These are phyloP conservation scores for Myxocyprinus asiaticus DNA, from an alignment of 2,113 vertebrate genomes.

Conservation along the genomic window DNA sequence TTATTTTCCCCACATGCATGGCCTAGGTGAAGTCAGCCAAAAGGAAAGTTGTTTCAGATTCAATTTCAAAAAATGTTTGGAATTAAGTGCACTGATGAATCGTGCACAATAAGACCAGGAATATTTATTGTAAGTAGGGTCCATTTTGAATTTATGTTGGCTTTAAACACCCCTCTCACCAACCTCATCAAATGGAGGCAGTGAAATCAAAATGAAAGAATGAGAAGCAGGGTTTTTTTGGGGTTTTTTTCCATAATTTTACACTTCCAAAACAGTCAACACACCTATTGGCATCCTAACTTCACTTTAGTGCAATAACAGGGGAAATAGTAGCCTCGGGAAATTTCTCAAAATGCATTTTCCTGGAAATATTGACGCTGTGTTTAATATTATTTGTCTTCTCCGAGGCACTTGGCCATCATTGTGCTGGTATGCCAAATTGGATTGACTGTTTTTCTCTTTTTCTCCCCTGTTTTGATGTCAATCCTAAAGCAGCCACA, in stretches of 20 bases:
- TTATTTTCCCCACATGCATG: too few relatives aligned
- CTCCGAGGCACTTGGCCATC: conserved; percentile 44
- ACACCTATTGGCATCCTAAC: conserved; percentile 9
- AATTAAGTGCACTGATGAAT: neutral
- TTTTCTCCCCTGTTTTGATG: conserved; percentile 30
- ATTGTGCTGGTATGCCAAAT: conserved; percentile 49
- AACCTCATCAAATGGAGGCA: neutral
- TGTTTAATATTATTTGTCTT: conserved; percentile 55
- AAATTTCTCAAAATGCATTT: conserved; percentile 40
- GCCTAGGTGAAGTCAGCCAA: neutral
- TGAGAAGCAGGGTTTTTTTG: neutral
- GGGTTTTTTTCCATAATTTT: neutral
- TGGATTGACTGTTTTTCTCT: conserved; percentile 45
- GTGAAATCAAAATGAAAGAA: neutral
- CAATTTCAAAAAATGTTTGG: neutral
- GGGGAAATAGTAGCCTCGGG: conserved; percentile 39
- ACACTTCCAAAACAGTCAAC: conserved; percentile 3
- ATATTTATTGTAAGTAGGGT: neutral
- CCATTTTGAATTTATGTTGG: neutral
- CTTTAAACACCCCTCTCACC: neutral
- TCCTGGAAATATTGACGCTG: conserved; percentile 39
- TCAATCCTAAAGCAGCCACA: conserved; percentile 20
- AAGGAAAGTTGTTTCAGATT: neutral
- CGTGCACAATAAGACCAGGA: neutral
- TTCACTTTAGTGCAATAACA: conserved; percentile 35